Evolutionary conservation across 1,140 invertebrate species (phyloP).

Genomic region (Matsumurasca onukii): DNA sequence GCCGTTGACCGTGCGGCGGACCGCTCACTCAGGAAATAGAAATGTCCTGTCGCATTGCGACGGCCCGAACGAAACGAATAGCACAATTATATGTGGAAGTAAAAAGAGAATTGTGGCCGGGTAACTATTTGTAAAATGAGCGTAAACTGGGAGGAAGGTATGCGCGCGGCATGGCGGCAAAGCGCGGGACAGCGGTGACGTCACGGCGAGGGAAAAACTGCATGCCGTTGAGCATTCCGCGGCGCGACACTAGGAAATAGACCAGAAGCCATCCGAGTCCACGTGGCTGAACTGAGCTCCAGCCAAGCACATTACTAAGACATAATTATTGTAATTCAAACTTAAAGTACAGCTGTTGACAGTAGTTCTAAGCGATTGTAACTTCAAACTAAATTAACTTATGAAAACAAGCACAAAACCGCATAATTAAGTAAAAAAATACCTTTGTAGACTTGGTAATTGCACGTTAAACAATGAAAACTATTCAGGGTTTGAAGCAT

Average conservation of each 20-base stretch:
- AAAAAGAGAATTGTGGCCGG: conserved; percentile 21
- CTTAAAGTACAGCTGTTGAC: too few species aligned
- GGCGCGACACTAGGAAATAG: neutral
- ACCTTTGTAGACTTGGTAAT: too few species aligned
- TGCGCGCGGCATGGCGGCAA: conserved; percentile 9
- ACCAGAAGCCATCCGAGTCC: neutral
- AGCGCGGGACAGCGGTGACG: conserved; percentile 6
- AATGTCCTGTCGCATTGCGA: conserved; percentile 12
- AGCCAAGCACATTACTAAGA: too few species aligned
- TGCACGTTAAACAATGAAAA: too few species aligned
- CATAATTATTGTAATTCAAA: too few species aligned
- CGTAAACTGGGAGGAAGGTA: conserved; percentile 14
- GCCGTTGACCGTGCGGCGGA: neutral
- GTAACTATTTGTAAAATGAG: conserved; percentile 24
- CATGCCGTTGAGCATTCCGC: neutral
- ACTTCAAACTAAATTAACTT: too few species aligned
- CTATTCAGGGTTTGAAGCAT: too few species aligned
- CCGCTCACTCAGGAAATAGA: conserved; percentile 5
- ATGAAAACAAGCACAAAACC: too few species aligned
- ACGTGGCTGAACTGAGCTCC: too few species aligned
- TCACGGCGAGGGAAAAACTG: neutral
- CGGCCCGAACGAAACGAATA: conserved; percentile 19
- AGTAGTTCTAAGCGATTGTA: too few species aligned
- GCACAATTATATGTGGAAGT: conserved; percentile 20
- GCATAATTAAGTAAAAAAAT: too few species aligned